These are phyloP conservation scores for Pleuronectes platessa DNA, from an alignment of 2,113 vertebrate genomes.

Conservation along the genomic window DNA sequence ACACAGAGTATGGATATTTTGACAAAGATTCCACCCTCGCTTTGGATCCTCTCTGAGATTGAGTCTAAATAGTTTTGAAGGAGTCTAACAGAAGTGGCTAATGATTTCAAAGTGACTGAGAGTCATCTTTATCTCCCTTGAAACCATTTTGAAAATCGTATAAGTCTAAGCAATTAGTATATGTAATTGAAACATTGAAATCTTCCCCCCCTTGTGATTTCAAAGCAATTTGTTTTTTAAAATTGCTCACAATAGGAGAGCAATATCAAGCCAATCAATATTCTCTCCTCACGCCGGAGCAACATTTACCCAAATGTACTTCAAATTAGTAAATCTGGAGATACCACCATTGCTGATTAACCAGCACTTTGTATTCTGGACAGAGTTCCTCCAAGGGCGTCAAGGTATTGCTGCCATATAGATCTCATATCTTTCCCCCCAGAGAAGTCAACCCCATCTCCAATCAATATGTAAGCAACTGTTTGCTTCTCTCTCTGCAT, in stretches of 20 bases:
- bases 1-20: constrained; percentile 17
- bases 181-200: constrained; percentile 47
- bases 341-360: constrained; percentile 20
- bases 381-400: constrained; percentile 37
- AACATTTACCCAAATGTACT: constrained; percentile 9
- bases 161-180: constrained; percentile 46
- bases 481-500: constrained; percentile 41
- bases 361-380: constrained; percentile 48
- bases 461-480: constrained; percentile 53
- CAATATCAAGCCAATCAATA: constrained; percentile 31
- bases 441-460: constrained; percentile 43
- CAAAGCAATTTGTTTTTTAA: constrained; percentile 29
- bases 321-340: not conserved
- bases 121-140: constrained; percentile 28
- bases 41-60: constrained; percentile 28
- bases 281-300: not conserved
- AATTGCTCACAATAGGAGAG: constrained; percentile 7
- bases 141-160: constrained; percentile 38
- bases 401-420: constrained; percentile 41
- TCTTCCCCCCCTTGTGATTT: constrained; percentile 16
- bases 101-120: constrained; percentile 41
- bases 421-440: constrained; percentile 40
- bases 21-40: not conserved
- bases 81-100: constrained; percentile 27
- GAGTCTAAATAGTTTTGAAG: constrained; percentile 35